Conservation (phyloP, 2,113 vertebrate species). For the Lonchura striata region DNA sequence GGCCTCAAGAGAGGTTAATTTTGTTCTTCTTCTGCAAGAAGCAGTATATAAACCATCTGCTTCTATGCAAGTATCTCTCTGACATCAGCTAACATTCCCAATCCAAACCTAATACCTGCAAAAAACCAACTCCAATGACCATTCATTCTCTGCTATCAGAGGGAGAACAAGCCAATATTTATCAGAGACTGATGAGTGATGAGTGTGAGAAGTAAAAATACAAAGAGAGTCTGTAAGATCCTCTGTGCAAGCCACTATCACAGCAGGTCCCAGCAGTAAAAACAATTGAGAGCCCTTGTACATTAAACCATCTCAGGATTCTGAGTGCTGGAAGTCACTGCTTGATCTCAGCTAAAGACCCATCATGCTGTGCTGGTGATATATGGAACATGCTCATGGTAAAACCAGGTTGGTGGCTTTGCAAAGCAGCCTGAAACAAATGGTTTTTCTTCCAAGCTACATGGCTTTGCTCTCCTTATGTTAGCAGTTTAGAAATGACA, state of each 20-base stretch:
- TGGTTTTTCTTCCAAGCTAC: background rate
- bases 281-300: background rate
- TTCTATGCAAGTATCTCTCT: background rate
- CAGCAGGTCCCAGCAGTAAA: background rate
- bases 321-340: background rate
- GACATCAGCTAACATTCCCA: background rate
- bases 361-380: background rate
- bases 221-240: accelerated
- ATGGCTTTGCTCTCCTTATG: background rate
- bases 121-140: background rate
- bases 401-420: background rate
- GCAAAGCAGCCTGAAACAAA: background rate
- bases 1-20: background rate
- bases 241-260: background rate
- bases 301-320: background rate
- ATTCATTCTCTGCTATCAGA: background rate
- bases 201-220: background rate
- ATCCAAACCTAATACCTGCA: background rate
- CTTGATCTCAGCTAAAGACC: background rate
- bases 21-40: background rate
- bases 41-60: background rate
- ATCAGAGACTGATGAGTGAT: background rate
- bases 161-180: background rate
- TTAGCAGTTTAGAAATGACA: background rate
- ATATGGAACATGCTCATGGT: background rate